These are phyloP conservation scores for Oeneis ivallda DNA, from an alignment of 2,888 invertebrate genomes.

Conservation along the genomic window DNA sequence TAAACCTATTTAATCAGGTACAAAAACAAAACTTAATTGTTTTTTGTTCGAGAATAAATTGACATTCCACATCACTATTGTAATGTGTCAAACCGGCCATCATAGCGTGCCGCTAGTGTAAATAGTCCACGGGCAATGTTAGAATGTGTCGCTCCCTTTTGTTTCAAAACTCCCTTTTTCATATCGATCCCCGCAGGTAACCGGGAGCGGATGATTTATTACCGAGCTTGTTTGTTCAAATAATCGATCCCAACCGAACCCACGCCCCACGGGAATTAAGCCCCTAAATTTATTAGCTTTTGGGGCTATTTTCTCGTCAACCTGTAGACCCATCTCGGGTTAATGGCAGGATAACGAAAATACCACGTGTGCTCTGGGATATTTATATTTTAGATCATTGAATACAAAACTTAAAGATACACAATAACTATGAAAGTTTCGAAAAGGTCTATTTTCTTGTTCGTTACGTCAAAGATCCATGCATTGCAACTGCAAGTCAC, in stretches of 20 bases:
- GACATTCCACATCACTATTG: too few relatives aligned
- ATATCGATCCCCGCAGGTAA: conserved; percentile 76
- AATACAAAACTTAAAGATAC: neutral
- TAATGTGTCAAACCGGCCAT: too few relatives aligned
- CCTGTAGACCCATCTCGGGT: conserved; percentile 58
- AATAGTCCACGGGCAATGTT: conserved; percentile 43
- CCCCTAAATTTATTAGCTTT: conserved; percentile 41
- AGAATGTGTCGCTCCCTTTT: conserved; percentile 72
- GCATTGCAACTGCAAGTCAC: too few relatives aligned
- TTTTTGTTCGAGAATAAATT: too few relatives aligned
- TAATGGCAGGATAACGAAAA: conserved; percentile 67
- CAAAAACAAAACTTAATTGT: too few relatives aligned
- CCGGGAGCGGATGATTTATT: conserved; percentile 78
- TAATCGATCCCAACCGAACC: conserved; percentile 69
- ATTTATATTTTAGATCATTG: conserved; percentile 39
- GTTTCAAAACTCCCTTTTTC: conserved; percentile 65
- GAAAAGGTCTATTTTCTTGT: neutral
- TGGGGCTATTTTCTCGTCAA: conserved; percentile 46
- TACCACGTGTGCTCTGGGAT: conserved; percentile 51
- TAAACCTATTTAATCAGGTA: too few relatives aligned
- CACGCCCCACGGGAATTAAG: conserved; percentile 46
- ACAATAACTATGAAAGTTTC: neutral
- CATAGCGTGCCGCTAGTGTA: too few relatives aligned
- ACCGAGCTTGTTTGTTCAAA: conserved; percentile 75
- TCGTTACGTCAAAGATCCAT: neutral